Base-by-base conservation (phyloP, 2,113 vertebrate genomes). In the Clarias magur region DNA sequence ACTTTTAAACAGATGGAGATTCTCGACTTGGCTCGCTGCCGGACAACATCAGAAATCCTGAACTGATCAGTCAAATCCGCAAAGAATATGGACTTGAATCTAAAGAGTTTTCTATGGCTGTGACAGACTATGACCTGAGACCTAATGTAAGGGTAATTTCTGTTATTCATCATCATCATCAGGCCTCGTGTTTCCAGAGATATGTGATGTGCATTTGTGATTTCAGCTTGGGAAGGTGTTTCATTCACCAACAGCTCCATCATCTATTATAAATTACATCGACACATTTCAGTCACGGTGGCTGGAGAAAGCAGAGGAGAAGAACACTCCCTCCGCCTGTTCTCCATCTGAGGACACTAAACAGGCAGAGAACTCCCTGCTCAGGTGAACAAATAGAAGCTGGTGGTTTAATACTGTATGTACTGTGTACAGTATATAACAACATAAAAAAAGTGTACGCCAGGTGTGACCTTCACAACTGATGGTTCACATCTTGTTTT, bases 101-200 rank as follows among this genome's bases (percentile, higher is more conserved):
- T 25, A 53, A 92, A 3, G 93, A 95, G 62, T 96, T 96, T 85
- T 95, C 94, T 53, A 93, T 96, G 95, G 93, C 93, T 2, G 76
- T 96, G 88, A 94, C 93, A 3, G 96, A 96, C 91, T 95, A 95
- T 54, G 95, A 96, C 91, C 91, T 95, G 59, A 93, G 88, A 78
- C 89, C 92, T 63, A 89, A 87, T 4, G 96, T 96, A 89, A 94
- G 92, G 25, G 6, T 21, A 23, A 72, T 16, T 15, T 21, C 0
- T 81, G n/a, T 70, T 19, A 65, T 15, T 53, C 23, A 3, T 60
- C 48, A 65, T 60, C 48, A 65, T 85, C 16, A 72, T 82, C 30
- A 30, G 27, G 59, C 25, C 48, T 42, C 23, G 16, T 60, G 13
- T 63, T 30, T 84, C 65, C 15, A 80, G 48, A 48, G 8, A 0